Evolutionary conservation across 2,797 vertebrate genomes (phyloP).

Genomic region (Coreius guichenoti): DNA sequence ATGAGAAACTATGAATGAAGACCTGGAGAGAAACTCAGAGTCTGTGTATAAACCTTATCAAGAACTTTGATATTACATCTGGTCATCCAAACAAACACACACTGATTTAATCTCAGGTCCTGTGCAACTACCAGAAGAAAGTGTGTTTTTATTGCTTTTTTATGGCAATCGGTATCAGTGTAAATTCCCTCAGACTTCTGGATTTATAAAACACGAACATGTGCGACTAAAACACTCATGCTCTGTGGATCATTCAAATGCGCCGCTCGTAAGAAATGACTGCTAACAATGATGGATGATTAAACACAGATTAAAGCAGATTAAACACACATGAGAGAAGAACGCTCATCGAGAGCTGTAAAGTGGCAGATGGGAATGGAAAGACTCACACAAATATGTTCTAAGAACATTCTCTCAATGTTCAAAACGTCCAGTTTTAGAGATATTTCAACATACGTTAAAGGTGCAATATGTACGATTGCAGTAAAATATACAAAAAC

Average conservation of each 20-base stretch:
- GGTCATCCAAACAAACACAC: conserved; percentile 5
- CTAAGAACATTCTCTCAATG: not conserved
- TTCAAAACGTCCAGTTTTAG: not conserved
- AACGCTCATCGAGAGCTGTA: conserved; percentile 2
- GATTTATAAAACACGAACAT: not conserved
- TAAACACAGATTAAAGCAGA: conserved; percentile 9
- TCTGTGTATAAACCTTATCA: conserved; percentile 25
- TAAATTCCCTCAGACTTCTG: conserved; percentile 11
- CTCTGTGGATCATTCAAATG: conserved; percentile 1
- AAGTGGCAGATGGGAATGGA: not conserved
- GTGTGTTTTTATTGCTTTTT: conserved; percentile 33
- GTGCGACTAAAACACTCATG: not conserved
- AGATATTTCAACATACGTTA: not conserved
- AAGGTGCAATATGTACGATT: too few species aligned
- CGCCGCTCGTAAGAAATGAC: not conserved
- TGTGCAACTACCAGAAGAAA: conserved; percentile 56
- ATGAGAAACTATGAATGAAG: not conserved
- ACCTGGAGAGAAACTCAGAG: not conserved
- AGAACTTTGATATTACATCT: conserved; percentile 36
- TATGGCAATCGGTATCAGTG: not conserved
- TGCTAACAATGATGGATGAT: conserved; percentile 11
- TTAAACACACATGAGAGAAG: conserved; percentile 10
- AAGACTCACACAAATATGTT: not conserved
- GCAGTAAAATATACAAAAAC: too few species aligned
- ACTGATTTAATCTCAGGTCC: not conserved